Evolutionary conservation across 37 sponge, comb jelly and placozoan species (phyloP).

Genomic region (Dysidea cf. avara): DNA sequence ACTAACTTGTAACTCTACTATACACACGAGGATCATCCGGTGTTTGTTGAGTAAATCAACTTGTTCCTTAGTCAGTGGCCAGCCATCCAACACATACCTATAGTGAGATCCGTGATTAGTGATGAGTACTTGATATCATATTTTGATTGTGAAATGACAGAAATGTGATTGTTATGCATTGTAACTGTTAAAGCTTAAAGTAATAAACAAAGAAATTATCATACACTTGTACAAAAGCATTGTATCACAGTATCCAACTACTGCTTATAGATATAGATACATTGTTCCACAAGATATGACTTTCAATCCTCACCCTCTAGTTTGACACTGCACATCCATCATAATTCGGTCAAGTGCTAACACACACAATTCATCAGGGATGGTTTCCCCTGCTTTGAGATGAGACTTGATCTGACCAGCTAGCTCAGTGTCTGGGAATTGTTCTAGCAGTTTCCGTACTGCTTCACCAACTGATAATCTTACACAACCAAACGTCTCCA

Average conservation of each 20-base stretch:
- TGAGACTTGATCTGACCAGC: conserved; percentile 64
- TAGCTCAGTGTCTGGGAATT: conserved; percentile 72
- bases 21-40: conserved; percentile 73
- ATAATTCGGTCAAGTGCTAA: conserved; percentile 78
- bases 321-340: conserved; percentile 77
- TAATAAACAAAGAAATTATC: neutral
- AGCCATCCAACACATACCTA: conserved; percentile 96
- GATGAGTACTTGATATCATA: too few species aligned
- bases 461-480: conserved; percentile 85
- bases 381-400: conserved; percentile 67
- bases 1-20: conserved; percentile 74
- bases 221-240: neutral
- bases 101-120: too few species aligned
- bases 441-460: conserved; percentile 59
- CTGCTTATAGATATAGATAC: neutral
- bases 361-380: conserved; percentile 90
- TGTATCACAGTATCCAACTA: neutral
- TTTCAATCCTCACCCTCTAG: conserved; percentile 81
- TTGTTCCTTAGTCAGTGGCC: conserved; percentile 83
- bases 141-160: neutral
- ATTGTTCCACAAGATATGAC: too few species aligned
- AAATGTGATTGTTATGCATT: too few species aligned
- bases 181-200: too few species aligned
- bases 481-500: conserved; percentile 74
- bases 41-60: conserved; percentile 77